Evolutionary conservation across 1,140 invertebrate genomes (phyloP).

Genomic region (Parasteatoda tepidariorum): DNA sequence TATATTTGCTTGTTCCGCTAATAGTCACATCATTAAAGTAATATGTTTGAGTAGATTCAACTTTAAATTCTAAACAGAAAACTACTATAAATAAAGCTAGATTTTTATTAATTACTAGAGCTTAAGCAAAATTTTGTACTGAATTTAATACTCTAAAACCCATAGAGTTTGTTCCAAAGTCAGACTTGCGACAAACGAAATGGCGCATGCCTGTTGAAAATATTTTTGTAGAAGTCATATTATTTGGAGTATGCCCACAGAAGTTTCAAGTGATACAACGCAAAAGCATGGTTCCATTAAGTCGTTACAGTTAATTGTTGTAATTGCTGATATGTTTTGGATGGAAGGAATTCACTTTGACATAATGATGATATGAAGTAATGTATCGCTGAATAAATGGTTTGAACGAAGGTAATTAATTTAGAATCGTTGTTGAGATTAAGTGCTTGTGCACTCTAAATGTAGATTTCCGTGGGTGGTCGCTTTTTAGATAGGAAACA

Average conservation of each 20-base stretch:
- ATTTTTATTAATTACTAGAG: too few relatives aligned
- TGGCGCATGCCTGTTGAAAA: not conserved
- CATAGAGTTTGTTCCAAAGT: not conserved
- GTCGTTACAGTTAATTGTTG: conserved; percentile 22
- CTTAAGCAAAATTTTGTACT: too few relatives aligned
- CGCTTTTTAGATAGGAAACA: not conserved
- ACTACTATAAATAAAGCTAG: too few relatives aligned
- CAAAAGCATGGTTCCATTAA: conserved; percentile 31
- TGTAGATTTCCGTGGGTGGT: conserved; percentile 3
- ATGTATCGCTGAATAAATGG: conserved; percentile 3
- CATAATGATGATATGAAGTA: conserved; percentile 25
- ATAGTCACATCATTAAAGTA: too few relatives aligned
- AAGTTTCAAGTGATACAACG: too few relatives aligned
- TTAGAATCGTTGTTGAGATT: not conserved
- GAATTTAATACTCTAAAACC: not conserved
- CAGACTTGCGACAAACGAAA: not conserved
- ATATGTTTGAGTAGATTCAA: too few relatives aligned
- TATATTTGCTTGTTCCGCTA: too few relatives aligned
- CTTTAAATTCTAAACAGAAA: too few relatives aligned
- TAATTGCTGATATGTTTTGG: conserved; percentile 16
- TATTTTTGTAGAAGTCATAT: conserved; percentile 4
- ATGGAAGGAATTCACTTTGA: not conserved
- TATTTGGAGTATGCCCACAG: conserved; percentile 17
- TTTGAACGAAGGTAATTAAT: conserved; percentile 24
- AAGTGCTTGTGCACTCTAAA: not conserved